Evolutionary conservation across 2,113 vertebrate species (phyloP).

Genomic region (Erythrolamprus reginae): DNA sequence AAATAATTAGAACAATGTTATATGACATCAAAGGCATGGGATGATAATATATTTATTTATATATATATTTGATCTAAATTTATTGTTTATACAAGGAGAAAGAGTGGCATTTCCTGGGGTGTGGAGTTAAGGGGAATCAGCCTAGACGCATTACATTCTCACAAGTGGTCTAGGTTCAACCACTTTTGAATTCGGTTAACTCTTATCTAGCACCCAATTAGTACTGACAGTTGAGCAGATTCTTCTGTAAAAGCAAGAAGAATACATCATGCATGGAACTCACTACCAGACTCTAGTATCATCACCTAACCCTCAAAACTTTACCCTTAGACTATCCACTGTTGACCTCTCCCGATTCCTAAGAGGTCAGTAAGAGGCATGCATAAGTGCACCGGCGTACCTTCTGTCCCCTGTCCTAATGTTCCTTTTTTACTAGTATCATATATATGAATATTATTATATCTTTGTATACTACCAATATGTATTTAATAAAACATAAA

Average conservation of each 20-base stretch:
- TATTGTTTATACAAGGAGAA: background rate
- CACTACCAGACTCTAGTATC: too few relatives aligned
- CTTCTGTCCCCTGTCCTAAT: too few relatives aligned
- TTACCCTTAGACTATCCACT: too few relatives aligned
- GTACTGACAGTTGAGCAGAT: background rate
- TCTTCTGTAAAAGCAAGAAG: background rate
- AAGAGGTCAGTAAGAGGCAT: too few relatives aligned
- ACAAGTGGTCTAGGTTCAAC: background rate
- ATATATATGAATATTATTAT: too few relatives aligned
- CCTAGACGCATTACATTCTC: background rate
- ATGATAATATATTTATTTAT: background rate
- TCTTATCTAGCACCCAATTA: background rate
- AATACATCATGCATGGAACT: too few relatives aligned
- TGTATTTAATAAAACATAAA: too few relatives aligned
- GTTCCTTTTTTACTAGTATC: too few relatives aligned
- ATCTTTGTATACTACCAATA: too few relatives aligned
- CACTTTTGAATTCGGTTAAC: background rate
- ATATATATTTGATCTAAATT: background rate
- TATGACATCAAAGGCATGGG: background rate
- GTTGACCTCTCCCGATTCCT: too few relatives aligned
- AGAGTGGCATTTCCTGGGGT: background rate
- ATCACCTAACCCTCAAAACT: too few relatives aligned
- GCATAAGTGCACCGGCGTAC: too few relatives aligned
- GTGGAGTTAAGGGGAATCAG: background rate
- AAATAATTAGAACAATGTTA: background rate